Conservation (phyloP, 2,888 invertebrate genomes). For the Lampropteryx suffumata region DNA sequence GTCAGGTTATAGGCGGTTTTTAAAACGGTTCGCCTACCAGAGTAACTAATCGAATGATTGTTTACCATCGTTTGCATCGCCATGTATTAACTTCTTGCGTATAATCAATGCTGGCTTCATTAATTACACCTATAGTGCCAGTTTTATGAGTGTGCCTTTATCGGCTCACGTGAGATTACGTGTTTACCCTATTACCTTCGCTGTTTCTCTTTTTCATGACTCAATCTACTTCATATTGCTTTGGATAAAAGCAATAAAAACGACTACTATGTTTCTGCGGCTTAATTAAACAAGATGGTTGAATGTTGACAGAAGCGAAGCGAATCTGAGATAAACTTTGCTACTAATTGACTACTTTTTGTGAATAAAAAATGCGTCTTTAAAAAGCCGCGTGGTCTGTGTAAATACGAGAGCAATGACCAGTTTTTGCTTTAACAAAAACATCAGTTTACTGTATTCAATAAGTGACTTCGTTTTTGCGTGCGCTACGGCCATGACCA, state of each 20-base stretch:
- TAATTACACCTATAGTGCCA: slow-evolving; percentile 75
- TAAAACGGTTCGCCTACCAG: slow-evolving; percentile 53
- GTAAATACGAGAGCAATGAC: slow-evolving; percentile 9
- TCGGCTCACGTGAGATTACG: slow-evolving; percentile 69
- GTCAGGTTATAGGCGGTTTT: slow-evolving; percentile 49
- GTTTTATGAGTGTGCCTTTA: slow-evolving; percentile 70
- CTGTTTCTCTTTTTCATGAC: slow-evolving; percentile 61
- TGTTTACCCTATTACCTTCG: slow-evolving; percentile 64
- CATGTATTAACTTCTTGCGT: slow-evolving; percentile 59
- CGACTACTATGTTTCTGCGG: slow-evolving; percentile 35
- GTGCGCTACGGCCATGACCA: slow-evolving; percentile 24
- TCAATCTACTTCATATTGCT: slow-evolving; percentile 53
- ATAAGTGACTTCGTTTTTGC: slow-evolving; percentile 23
- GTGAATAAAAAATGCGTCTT: slow-evolving; percentile 17
- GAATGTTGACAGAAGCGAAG: slow-evolving; percentile 35
- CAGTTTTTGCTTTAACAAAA: slow-evolving; percentile 16
- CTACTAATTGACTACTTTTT: slow-evolving; percentile 31
- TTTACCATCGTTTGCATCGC: slow-evolving; percentile 62
- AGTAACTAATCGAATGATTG: slow-evolving; percentile 75
- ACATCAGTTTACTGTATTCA: slow-evolving; percentile 17
- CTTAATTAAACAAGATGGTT: slow-evolving; percentile 37
- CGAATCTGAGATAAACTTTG: slow-evolving; percentile 31
- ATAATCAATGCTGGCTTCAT: slow-evolving; percentile 71
- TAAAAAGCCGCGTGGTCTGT: slow-evolving; percentile 14
- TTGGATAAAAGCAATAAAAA: slow-evolving; percentile 38